Evolutionary conservation across 1,140 invertebrate species (phyloP).

Genomic region (Papilio aristodemus): DNA sequence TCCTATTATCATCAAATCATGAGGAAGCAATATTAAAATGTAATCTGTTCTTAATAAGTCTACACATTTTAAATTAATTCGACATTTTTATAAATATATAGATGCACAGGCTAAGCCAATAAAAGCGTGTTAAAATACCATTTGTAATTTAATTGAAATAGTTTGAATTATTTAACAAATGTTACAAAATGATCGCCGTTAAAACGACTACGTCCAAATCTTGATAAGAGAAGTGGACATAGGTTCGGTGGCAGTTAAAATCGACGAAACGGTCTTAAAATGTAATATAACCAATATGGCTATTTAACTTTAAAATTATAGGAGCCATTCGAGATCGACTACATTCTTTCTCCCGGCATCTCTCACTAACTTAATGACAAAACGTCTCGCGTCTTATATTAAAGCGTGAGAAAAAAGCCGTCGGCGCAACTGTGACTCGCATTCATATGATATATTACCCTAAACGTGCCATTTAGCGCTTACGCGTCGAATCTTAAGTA

Average conservation of each 20-base stretch:
- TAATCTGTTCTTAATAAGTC: too few species aligned
- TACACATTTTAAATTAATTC: too few species aligned
- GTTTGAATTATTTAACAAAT: slow-evolving; percentile 2
- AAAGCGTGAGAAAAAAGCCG: slow-evolving; percentile 70
- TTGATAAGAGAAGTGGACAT: slow-evolving; percentile 9
- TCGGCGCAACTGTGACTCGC: slow-evolving; percentile 67
- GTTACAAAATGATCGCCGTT: neutral
- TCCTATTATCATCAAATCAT: too few species aligned
- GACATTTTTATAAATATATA: neutral
- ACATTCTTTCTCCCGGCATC: slow-evolving; percentile 16
- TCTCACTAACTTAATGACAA: slow-evolving; percentile 27
- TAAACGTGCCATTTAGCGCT: slow-evolving; percentile 80
- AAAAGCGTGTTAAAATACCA: slow-evolving; percentile 3
- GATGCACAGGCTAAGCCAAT: neutral
- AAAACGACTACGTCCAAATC: neutral
- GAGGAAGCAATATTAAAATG: too few species aligned
- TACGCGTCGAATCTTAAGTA: slow-evolving; percentile 75
- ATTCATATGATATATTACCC: slow-evolving; percentile 73
- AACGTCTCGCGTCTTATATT: slow-evolving; percentile 24
- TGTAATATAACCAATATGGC: neutral
- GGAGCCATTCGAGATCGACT: slow-evolving; percentile 14
- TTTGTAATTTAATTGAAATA: slow-evolving; percentile 9
- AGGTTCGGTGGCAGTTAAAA: slow-evolving; percentile 21
- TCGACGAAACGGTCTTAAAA: slow-evolving; percentile 17
- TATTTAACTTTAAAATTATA: slow-evolving; percentile 23